Evolutionary conservation across 1,140 invertebrate genomes (phyloP), one percentile per base, ranked within the genome.

Genomic region (Arctopsyche grandis): DNA sequence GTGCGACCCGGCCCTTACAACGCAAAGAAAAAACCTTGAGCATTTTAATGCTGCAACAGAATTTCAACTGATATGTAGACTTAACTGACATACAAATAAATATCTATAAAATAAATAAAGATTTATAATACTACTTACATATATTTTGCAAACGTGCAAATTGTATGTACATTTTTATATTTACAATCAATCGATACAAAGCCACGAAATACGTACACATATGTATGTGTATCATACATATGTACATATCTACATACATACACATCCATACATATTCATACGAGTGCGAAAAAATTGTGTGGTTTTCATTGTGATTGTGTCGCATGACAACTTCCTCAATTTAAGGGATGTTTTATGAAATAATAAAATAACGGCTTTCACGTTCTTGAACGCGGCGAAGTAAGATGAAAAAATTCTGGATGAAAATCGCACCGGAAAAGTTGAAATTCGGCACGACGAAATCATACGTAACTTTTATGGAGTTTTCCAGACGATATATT

Each of bases 311-410:
- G 48, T 52, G 16, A 5, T 16, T 52, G 12, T 12, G 48, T 16
- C 48, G 12, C 48, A 52, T 16, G 12, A 16, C 48, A 52, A 52
- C 48, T 52, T 52, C 48, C 48, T 52, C 48, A 16, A 52, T 52
- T 52, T 52, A 52, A 12, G 48, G 48, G 10, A 52, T 52, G 48
- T 52, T 52, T 52, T 52, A 52, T 52, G 48, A 52, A 52, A 52
- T 52, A 52, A 52, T 52, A 52, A 52, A 52, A 52, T 52, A 3
- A 52, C 48, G 16, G 16, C 48, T 52, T 12, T 52, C 16, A 12
- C 29, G 29, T 38, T 38, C 29, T 38, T 7, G 29, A 38, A 38
- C 1, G 29, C 7, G 29, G 29, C 29, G 29, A n/a, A n/a, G n/a
- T n/a, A n/a, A n/a, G n/a, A 38, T 38, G 29, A 38, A 4, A 38